Conservation (phyloP, 2,888 invertebrate species). For the Tanytarsus gracilentus region DNA sequence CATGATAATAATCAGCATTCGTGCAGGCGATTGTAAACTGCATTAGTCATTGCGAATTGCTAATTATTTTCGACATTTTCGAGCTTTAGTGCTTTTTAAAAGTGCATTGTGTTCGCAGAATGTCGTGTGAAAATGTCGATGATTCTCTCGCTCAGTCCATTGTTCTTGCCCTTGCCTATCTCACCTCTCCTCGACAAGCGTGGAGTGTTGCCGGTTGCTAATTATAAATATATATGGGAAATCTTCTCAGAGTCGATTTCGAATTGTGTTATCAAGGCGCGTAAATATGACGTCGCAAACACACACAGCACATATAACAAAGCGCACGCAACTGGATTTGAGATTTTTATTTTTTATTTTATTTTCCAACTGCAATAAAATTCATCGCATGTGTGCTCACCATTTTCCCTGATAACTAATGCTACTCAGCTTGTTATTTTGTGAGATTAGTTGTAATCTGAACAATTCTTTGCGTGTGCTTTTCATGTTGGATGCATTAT, state of each 20-base stretch:
- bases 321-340: conserved; percentile 17
- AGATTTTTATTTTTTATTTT: background rate
- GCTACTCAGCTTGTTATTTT: background rate
- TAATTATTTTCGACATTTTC: conserved; percentile 25
- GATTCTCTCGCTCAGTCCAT: conserved; percentile 13
- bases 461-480: background rate
- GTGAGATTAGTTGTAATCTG: conserved; percentile 4
- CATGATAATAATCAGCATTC: conserved; percentile 3
- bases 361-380: background rate
- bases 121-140: conserved; percentile 22
- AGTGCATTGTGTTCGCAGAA: conserved; percentile 17
- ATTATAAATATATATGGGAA: conserved; percentile 19
- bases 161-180: conserved; percentile 7
- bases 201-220: too few species aligned
- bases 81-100: conserved; percentile 18
- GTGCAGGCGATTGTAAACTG: conserved; percentile 6
- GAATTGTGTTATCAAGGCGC: conserved; percentile 28
- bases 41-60: conserved; percentile 20
- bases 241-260: background rate
- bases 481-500: background rate
- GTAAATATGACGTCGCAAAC: background rate
- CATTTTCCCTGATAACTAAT: background rate
- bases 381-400: background rate
- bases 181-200: background rate
- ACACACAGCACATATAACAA: background rate